Conservation (phyloP, 2,113 vertebrate species). For the Forbesichthys papilliferus region DNA sequence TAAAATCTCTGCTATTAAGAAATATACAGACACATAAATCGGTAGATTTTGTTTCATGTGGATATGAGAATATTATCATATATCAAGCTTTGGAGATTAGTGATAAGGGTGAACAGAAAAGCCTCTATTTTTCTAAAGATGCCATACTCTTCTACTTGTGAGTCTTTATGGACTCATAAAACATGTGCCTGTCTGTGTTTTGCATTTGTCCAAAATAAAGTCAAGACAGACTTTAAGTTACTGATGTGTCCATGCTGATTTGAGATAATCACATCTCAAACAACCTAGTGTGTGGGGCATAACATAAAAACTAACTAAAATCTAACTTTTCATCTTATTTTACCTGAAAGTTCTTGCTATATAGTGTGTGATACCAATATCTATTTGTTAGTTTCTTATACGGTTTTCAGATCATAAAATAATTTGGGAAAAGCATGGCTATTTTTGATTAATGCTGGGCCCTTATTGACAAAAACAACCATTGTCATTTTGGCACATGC, state of each 20-base stretch:
- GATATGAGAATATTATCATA: neutral
- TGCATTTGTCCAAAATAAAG: neutral
- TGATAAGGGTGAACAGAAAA: neutral
- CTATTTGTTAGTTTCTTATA: neutral
- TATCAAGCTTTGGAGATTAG: neutral
- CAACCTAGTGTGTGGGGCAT: no score
- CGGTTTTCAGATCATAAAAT: no score
- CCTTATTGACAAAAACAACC: no score
- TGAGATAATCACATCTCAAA: neutral
- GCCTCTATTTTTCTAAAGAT: conserved; percentile 3
- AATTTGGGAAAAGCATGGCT: no score
- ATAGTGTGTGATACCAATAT: neutral
- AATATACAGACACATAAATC: neutral
- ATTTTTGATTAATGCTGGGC: no score
- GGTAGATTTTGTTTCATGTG: neutral
- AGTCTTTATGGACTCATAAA: conserved; percentile 22
- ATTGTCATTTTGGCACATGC: no score
- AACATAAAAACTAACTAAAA: no score
- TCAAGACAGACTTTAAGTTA: conserved; percentile 4
- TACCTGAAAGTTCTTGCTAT: neutral
- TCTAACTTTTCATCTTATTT: neutral
- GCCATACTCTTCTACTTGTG: neutral
- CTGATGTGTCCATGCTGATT: neutral
- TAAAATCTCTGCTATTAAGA: no score
- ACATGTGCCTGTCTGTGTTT: neutral